Conservation (phyloP, 1,140 invertebrate species). For the Chironomus tepperi region DNA sequence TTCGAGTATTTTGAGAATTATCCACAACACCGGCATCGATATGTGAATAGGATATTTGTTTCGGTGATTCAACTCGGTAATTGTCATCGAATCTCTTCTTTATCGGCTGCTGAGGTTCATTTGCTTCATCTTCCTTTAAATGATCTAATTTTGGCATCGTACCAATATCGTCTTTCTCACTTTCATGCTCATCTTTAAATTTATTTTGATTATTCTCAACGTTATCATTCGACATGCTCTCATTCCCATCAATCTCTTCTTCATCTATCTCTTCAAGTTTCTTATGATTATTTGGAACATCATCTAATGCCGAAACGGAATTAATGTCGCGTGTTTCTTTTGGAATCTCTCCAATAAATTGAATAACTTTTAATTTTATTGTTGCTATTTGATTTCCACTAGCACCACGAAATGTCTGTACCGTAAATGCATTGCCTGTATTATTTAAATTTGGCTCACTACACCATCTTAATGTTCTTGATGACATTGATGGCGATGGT, state of each 20-base stretch:
- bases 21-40: not conserved
- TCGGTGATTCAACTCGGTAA: constrained; percentile 19
- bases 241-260: not conserved
- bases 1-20: not conserved
- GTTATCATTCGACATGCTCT: not conserved
- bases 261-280: not conserved
- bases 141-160: constrained; percentile 5
- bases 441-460: not conserved
- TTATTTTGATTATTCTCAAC: not conserved
- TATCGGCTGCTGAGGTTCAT: constrained; percentile 8
- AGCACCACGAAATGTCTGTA: not conserved
- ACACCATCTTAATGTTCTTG: not conserved
- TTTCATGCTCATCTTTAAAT: not conserved
- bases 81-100: not conserved
- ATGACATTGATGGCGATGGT: not conserved
- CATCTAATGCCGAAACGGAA: not conserved
- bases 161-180: not conserved
- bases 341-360: constrained; percentile 16
- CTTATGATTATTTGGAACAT: not conserved
- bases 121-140: not conserved
- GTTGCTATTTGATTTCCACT: not conserved
- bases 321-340: not conserved
- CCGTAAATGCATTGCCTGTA: not conserved
- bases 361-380: constrained; percentile 10
- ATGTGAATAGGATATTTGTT: not conserved